Evolutionary conservation across 2,888 invertebrate species (phyloP).

Genomic region (Adelognathus sp.): DNA sequence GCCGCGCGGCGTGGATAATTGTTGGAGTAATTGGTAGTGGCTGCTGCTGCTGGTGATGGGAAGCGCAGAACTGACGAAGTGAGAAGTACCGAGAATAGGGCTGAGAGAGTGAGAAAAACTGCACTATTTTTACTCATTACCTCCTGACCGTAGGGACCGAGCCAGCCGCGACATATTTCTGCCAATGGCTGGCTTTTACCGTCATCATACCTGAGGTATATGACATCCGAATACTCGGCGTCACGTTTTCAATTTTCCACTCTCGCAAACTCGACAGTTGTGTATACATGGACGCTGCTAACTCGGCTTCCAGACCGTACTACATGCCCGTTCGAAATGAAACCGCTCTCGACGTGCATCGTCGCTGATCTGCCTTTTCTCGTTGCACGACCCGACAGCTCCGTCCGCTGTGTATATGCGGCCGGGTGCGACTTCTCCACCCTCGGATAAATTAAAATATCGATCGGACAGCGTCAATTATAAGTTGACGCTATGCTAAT

Average conservation of each 20-base stretch:
- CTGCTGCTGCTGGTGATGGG: conserved; percentile 39
- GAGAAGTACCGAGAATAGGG: not conserved
- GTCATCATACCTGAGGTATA: conserved; percentile 55
- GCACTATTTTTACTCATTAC: conserved; percentile 75
- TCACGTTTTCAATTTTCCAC: conserved; percentile 79
- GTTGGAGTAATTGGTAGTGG: conserved; percentile 70
- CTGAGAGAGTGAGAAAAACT: conserved; percentile 45
- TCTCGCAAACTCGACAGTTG: conserved; percentile 56
- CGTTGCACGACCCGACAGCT: conserved; percentile 77
- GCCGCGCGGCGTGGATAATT: conserved; percentile 67
- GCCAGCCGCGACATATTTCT: conserved; percentile 19
- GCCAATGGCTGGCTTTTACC: conserved; percentile 14
- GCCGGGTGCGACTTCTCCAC: conserved; percentile 61
- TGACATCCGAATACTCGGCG: conserved; percentile 77
- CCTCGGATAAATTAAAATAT: conserved; percentile 79
- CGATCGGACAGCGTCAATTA: conserved; percentile 78
- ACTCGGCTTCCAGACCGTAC: conserved; percentile 1
- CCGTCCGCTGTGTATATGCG: conserved; percentile 48
- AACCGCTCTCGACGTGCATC: conserved; percentile 51
- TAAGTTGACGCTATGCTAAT: conserved; percentile 77
- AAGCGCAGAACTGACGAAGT: conserved; percentile 27
- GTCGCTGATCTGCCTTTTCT: conserved; percentile 77
- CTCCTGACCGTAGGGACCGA: conserved; percentile 64
- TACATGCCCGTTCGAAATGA: conserved; percentile 38
- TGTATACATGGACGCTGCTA: not conserved